Conservation (phyloP, 2,797 vertebrate species). For the Lepilemur septentrionalis region DNA sequence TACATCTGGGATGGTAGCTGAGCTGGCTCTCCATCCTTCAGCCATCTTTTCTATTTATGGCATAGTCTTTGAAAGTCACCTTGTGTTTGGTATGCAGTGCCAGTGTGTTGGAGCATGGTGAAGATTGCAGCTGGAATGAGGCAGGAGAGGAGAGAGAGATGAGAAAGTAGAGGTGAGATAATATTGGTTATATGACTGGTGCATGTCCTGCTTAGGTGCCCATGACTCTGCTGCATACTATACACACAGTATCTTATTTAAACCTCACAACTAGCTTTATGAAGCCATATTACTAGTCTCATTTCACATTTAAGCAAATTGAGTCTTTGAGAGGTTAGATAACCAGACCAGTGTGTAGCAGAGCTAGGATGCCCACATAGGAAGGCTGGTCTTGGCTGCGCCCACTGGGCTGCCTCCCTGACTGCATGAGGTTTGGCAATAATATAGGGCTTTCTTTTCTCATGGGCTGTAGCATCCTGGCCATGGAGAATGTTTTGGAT, state of each 20-base stretch:
- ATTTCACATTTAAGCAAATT: background rate
- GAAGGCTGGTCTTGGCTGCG: background rate
- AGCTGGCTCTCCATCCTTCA: background rate
- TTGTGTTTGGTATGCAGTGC: background rate
- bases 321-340: background rate
- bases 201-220: background rate
- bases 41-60: background rate
- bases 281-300: background rate
- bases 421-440: background rate
- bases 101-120: background rate
- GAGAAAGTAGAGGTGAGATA: background rate
- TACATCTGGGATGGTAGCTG: background rate
- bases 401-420: background rate
- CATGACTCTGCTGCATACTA: accelerated
- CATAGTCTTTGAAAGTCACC: background rate
- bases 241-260: background rate
- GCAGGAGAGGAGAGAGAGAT: background rate
- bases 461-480: background rate
- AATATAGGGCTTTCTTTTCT: background rate
- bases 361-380: background rate
- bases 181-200: accelerated
- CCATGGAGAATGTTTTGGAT: background rate
- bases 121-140: background rate
- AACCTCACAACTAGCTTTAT: background rate
- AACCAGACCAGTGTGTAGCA: background rate